These are phyloP conservation scores for Silurus lanzhouensis DNA, from an alignment of 2,797 vertebrate genomes.

Conservation along the genomic window DNA sequence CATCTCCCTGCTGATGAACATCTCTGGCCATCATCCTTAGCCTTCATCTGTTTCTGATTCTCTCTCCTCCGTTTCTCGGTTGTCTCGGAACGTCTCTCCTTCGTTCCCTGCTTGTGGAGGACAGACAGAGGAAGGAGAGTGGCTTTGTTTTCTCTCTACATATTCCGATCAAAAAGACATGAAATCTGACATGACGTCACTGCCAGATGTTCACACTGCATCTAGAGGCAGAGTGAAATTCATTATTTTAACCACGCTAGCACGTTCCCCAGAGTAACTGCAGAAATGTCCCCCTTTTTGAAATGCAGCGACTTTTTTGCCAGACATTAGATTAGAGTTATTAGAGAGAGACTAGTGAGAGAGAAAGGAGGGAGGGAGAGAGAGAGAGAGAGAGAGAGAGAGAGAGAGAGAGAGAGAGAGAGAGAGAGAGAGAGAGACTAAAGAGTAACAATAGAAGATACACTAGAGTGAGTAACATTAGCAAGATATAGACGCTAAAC, in stretches of 20 bases:
- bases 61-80: not conserved
- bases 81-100: not conserved
- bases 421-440: too few relatives aligned
- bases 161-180: not conserved
- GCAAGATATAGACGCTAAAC: not conserved
- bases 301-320: too few relatives aligned
- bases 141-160: not conserved
- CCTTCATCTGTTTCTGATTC: conserved; percentile 27
- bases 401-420: too few relatives aligned
- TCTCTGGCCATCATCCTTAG: conserved; percentile 8
- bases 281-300: too few relatives aligned
- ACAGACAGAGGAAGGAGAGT: not conserved
- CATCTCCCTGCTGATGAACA: not conserved
- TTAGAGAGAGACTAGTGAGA: not conserved
- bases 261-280: too few relatives aligned
- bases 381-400: too few relatives aligned
- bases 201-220: conserved; percentile 4
- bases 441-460: too few relatives aligned
- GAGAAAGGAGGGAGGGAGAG: too few relatives aligned
- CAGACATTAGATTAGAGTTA: too few relatives aligned
- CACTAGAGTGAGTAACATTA: too few relatives aligned
- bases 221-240: not conserved
- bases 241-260: too few relatives aligned
- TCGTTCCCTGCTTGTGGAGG: not conserved
- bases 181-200: not conserved